phyloP scores from a whole-genome alignment of 2,888 invertebrate genomes.

The Mesorhabditis spiculigera region DNA sequence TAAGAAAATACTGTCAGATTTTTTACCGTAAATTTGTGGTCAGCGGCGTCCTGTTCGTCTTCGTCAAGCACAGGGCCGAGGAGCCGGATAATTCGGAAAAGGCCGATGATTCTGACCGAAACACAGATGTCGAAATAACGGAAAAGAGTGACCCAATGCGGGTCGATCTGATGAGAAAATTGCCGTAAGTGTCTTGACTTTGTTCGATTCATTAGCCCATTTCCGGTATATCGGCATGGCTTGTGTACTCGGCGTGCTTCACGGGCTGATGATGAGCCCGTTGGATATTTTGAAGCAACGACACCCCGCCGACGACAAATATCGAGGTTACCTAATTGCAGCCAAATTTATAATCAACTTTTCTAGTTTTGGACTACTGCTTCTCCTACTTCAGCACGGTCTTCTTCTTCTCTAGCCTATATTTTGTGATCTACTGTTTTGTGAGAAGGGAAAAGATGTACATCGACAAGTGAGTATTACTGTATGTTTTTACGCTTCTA shows the following conservation, averaged over 20 bases:
- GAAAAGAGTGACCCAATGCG: not conserved
- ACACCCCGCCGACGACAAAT: slow-evolving; percentile 29
- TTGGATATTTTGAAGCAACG: slow-evolving; percentile 41
- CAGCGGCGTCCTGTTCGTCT: slow-evolving; percentile 38
- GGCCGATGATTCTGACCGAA: not conserved
- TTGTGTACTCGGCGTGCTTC: slow-evolving; percentile 39
- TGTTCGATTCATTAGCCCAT: not conserved
- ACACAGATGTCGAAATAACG: not conserved
- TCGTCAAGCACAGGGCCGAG: slow-evolving; percentile 27
- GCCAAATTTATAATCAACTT: not conserved
- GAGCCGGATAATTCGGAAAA: slow-evolving; percentile 21
- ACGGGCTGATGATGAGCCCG: slow-evolving; percentile 52
- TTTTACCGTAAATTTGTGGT: slow-evolving; percentile 2
- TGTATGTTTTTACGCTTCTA: not conserved
- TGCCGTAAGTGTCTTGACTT: slow-evolving; percentile 17
- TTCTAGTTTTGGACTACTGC: slow-evolving; percentile 50
- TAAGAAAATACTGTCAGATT: not conserved
- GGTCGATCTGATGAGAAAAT: slow-evolving; percentile 11
- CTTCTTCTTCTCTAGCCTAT: slow-evolving; percentile 49
- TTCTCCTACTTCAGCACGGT: slow-evolving; percentile 50
- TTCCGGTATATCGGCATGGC: slow-evolving; percentile 46
- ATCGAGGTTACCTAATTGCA: slow-evolving; percentile 17
- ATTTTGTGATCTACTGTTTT: slow-evolving; percentile 45
- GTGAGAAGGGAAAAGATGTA: slow-evolving; percentile 32
- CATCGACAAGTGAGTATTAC: slow-evolving; percentile 20